These are phyloP conservation scores for Aspidapion aeneum DNA, from an alignment of 2,888 invertebrate species.

Conservation along the genomic window DNA sequence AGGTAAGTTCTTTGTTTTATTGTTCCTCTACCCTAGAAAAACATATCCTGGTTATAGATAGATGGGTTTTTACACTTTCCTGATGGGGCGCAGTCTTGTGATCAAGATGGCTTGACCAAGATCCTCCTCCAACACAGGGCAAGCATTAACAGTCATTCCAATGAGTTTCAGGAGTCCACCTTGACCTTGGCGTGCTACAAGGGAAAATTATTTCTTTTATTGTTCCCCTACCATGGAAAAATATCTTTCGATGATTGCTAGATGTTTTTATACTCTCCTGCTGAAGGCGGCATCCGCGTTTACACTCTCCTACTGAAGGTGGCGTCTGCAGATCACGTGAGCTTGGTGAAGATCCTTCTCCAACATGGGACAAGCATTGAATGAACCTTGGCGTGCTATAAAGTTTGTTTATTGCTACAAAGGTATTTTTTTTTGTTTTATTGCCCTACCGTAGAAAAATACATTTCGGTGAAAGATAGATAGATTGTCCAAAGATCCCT, in stretches of 20 bases:
- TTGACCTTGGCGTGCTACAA: slow-evolving; percentile 75
- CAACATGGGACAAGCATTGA: slow-evolving; percentile 93
- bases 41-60: no score
- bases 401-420: no score
- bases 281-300: no score
- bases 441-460: not conserved
- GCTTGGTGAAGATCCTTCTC: slow-evolving; percentile 59
- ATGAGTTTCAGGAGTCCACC: slow-evolving; percentile 98
- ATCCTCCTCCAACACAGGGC: slow-evolving; percentile 91
- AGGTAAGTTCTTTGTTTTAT: no score
- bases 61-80: slow-evolving; percentile 97
- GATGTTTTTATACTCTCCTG: no score
- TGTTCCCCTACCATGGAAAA: not conserved
- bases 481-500: slow-evolving; percentile 99
- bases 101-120: slow-evolving; percentile 90
- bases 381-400: slow-evolving; percentile 69
- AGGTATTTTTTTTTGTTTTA: no score
- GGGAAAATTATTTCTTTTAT: no score
- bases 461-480: slow-evolving; percentile 92
- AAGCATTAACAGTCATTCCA: slow-evolving; percentile 97
- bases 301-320: slow-evolving; percentile 97
- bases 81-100: slow-evolving; percentile 98
- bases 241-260: no score
- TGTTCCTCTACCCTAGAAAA: not conserved
- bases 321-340: slow-evolving; percentile 87